These are phyloP conservation scores for Tychaedon coryphoeus DNA, from an alignment of 2,113 vertebrate genomes.

Conservation along the genomic window DNA sequence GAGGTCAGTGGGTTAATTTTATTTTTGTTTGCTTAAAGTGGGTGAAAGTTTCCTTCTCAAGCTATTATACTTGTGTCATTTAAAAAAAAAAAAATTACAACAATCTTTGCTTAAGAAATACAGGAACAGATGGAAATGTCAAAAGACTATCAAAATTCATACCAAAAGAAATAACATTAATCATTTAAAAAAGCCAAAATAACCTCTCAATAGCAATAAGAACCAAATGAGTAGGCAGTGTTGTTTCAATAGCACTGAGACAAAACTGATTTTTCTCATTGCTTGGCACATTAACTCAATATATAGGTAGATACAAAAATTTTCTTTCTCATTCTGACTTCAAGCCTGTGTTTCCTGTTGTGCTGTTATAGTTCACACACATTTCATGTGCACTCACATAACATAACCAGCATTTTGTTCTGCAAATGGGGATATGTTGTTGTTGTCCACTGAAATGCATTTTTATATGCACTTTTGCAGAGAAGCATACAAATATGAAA, in stretches of 20 bases:
- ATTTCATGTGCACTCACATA: not conserved
- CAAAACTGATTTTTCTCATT: not conserved
- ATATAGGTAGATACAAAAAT: not conserved
- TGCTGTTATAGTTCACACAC: not conserved
- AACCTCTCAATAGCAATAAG: conserved; percentile 1
- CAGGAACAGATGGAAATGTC: conserved; percentile 10
- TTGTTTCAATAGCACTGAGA: not conserved
- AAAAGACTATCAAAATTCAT: conserved; percentile 43
- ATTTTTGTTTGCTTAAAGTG: conserved; percentile 31
- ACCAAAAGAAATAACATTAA: conserved; percentile 10
- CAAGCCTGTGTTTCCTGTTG: not conserved
- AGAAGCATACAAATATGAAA: not conserved
- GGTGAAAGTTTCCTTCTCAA: conserved; percentile 56
- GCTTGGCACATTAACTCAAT: not conserved
- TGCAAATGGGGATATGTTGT: not conserved
- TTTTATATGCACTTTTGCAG: not conserved
- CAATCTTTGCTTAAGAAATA: conserved; percentile 43
- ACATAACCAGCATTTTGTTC: not conserved
- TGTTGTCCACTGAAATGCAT: not conserved
- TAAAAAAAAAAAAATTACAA: not conserved
- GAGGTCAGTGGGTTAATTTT: conserved; percentile 50
- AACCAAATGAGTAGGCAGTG: conserved; percentile 17
- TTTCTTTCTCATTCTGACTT: not conserved
- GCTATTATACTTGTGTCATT: not conserved
- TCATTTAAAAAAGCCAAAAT: not conserved